A percentile compares a stretch with the other conserved stretches of the same genome.
phyloP scores from a whole-genome alignment of 2,113 vertebrate species.

The Origma solitaria region DNA sequence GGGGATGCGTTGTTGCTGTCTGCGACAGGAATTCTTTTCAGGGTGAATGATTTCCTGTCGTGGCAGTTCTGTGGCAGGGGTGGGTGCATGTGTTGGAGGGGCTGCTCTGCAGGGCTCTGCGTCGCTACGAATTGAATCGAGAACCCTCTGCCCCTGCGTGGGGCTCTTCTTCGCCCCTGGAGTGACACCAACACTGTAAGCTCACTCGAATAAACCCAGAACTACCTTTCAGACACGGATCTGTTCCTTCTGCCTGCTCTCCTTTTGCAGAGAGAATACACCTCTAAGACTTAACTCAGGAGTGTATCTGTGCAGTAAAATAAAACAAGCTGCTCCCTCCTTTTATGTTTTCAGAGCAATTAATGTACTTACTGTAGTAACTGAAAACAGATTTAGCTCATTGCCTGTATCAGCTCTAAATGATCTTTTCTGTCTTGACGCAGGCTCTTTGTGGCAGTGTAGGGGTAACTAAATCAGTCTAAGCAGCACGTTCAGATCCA shows the following conservation, averaged over 20 bases:
- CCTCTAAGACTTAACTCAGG: background rate
- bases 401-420: background rate
- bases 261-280: background rate
- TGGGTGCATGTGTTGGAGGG: background rate
- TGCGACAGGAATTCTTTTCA: background rate
- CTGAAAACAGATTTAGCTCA: background rate
- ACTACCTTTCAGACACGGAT: background rate
- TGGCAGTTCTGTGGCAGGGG: background rate
- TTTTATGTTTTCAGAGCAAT: background rate
- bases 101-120: background rate
- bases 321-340: background rate
- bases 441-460: background rate
- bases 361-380: background rate
- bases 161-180: background rate
- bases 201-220: background rate
- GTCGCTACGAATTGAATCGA: background rate
- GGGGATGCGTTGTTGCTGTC: accelerated
- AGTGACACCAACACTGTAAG: background rate
- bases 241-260: background rate
- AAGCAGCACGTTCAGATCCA: background rate
- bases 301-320: conserved; percentile 13
- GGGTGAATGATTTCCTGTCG: background rate
- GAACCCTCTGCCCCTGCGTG: background rate
- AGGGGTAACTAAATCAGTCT: background rate
- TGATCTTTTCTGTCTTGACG: background rate